Evolutionary conservation across 2,888 invertebrate species (phyloP), one percentile per base, ranked within the genome.

Genomic region (Acanthosepion pharaonis): DNA sequence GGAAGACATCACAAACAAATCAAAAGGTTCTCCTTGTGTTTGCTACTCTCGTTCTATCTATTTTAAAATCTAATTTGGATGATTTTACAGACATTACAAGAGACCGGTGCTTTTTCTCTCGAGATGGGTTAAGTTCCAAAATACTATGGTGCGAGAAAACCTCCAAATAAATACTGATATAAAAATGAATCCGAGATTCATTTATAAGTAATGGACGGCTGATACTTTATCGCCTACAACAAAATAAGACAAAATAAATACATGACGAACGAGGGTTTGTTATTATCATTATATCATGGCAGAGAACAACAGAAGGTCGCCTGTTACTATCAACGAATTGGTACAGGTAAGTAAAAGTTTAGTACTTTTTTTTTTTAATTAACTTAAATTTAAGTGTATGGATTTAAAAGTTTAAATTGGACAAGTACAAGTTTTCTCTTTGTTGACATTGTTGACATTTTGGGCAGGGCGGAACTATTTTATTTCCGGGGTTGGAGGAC

Each of bases 241-340:
- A 28, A 78, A 64, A 64, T 6, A n/a, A 78, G 5, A n/a, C 3
- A n/a, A 28, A 78, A 28, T 25, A 78, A 78, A n/a, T 78, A 78
- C 28, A 78, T 78, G 78, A 78, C 28, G 78, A 78, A 78, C 78
- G 78, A 78, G 28, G 78, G 78, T 28, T 78, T 78, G 28, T 78
- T 78, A 78, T 78, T 78, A 78, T 78, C n/a, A 78, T 28, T 78
- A 78, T 78, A 78, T 78, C n/a, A 78, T 78, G 78, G 78, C 78
- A 28, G 78, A 78, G 95, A 95, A 95, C 92, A 96, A 95, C 91
- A 95, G 95, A 94, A 96, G 96, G 91, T 96, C 96, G 53, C 96
- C 97, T 28, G 96, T 97, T 94, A 96, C 96, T 20, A 96, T 96
- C 59, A 96, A 96, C 95, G 96, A 97, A 96, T 95, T 97, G 28